Base-by-base conservation (phyloP, 2,888 invertebrate genomes). In the Eledona agricola region DNA sequence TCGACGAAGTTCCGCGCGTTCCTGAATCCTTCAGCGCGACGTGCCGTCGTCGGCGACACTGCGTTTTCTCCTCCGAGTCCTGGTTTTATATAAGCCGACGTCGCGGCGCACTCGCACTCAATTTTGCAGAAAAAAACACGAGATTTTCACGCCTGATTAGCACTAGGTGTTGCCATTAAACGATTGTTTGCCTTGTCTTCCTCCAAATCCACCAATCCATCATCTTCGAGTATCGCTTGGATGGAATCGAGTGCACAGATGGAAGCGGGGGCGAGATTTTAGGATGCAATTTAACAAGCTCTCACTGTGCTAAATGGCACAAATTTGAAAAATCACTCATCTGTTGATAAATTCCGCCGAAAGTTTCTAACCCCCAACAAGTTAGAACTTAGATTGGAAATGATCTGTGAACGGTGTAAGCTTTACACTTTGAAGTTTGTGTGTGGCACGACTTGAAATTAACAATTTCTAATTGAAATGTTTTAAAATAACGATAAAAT, bases 61-160 rank as follows among this genome's bases (percentile, higher is more conserved):
- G 58, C 55, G 47, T 51, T 51, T 51, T 38, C 40, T 34, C 47
- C 31, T 7, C 25, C 38, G 45, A 37, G 29, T 43, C 38, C 50
- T 46, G 43, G 29, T 51, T 58, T 54, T 67, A 67, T 67, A 67
- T 55, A 55, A 56, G 59, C 57, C 57, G 60, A 62, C 64, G 62
- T 65, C 66, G 63, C 59, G 66, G 67, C 67, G 67, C 67, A 67
- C 60, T 60, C 65, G 60, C 66, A 23, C 34, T 51, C 49, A 43
- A 47, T 35, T 50, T 54, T 31, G 29, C 37, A 51, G n/a, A n/a
- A 23, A 23, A 7, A 11, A 37, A 19, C 9, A 11, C 20, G n/a
- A n/a, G n/a, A n/a, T n/a, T n/a, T n/a, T n/a, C n/a, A n/a, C n/a
- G n/a, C n/a, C n/a, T n/a, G n/a, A n/a, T n/a, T 6, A 13, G 12